A percentile compares a stretch with the other conserved stretches of the same genome.
Evolutionary conservation across 2,797 vertebrate genomes (phyloP).

Genomic region (Champsocephalus esox): DNA sequence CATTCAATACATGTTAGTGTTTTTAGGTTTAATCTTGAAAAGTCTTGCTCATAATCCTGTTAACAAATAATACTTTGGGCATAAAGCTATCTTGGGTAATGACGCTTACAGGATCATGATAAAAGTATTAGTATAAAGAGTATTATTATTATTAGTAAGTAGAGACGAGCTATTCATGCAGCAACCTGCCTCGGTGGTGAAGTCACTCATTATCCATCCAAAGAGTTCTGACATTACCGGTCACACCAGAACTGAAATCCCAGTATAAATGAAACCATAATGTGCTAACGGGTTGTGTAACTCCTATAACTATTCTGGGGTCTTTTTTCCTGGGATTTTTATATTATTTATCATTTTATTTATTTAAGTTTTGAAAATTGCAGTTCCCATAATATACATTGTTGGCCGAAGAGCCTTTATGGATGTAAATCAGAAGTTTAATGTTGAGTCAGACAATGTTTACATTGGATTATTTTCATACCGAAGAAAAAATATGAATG

Average conservation of each 20-base stretch:
- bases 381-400: background rate
- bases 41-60: background rate
- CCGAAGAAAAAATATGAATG: no score
- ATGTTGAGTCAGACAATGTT: no score
- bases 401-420: no score
- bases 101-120: background rate
- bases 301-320: no score
- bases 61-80: background rate
- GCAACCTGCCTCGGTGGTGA: background rate
- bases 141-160: no score
- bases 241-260: background rate
- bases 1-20: background rate
- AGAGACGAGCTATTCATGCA: background rate
- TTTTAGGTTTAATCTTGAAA: background rate
- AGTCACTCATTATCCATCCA: background rate
- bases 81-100: background rate
- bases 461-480: no score
- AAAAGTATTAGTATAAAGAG: no score
- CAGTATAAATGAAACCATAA: background rate
- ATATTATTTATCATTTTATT: no score
- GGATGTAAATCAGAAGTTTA: no score
- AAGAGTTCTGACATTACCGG: background rate
- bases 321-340: no score
- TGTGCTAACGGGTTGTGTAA: background rate
- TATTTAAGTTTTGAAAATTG: no score